phyloP scores from a whole-genome alignment of 1,140 invertebrate genomes.

The Pentalonia nigronervosa region DNA sequence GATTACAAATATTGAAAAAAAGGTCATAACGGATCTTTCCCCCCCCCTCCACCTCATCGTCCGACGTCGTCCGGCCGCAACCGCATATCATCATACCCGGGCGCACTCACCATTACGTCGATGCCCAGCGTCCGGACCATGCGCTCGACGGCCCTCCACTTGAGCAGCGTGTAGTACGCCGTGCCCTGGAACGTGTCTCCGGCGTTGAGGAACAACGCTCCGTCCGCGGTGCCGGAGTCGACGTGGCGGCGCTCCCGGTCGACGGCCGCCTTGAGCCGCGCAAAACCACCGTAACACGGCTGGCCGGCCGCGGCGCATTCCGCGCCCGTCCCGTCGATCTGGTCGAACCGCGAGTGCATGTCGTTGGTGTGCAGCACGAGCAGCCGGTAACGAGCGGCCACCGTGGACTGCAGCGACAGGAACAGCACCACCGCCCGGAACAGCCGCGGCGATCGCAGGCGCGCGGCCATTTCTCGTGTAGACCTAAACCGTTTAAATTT shows the following conservation, averaged over 20 bases:
- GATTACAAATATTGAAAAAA: too few species aligned
- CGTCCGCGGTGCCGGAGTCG: conserved; percentile 61
- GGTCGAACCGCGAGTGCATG: conserved; percentile 85
- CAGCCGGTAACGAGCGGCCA: conserved; percentile 44
- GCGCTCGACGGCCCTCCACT: conserved; percentile 76
- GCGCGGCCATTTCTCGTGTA: neutral
- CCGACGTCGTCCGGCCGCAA: too few species aligned
- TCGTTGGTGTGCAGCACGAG: conserved; percentile 87
- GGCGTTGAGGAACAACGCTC: conserved; percentile 76
- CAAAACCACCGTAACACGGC: conserved; percentile 73
- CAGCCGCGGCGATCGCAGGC: neutral
- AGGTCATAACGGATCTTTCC: too few species aligned
- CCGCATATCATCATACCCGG: too few species aligned
- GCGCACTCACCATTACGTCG: conserved; percentile 77
- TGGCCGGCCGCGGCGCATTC: conserved; percentile 52
- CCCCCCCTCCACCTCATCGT: too few species aligned
- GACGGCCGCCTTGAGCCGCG: conserved; percentile 74
- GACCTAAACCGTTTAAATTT: neutral
- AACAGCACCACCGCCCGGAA: neutral
- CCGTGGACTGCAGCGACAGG: neutral
- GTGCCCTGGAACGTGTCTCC: conserved; percentile 91
- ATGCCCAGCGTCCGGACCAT: conserved; percentile 81
- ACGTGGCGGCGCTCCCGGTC: conserved; percentile 66
- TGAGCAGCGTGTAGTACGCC: conserved; percentile 80
- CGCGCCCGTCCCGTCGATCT: conserved; percentile 65